Evolutionary conservation across 2,113 vertebrate genomes (phyloP).

Genomic region (Neomonachus schauinslandi): DNA sequence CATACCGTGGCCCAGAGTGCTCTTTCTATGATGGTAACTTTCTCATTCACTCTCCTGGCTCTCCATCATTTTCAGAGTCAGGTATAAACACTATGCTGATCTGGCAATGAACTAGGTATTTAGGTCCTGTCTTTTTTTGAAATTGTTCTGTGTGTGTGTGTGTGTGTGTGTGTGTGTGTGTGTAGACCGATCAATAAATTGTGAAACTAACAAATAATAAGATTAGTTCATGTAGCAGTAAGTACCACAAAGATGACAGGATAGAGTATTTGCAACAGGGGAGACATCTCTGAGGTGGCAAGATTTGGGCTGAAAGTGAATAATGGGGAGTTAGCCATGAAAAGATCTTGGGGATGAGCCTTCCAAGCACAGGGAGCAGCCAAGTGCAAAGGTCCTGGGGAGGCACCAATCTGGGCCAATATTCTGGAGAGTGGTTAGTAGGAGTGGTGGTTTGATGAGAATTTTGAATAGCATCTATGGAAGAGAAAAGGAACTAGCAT

Average conservation of each 20-base stretch:
- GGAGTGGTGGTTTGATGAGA: rapidly evolving
- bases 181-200: neutral
- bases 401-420: neutral
- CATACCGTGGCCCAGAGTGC: no score
- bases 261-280: neutral
- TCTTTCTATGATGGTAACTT: neutral
- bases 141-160: neutral
- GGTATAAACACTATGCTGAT: neutral
- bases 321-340: neutral
- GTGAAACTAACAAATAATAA: neutral
- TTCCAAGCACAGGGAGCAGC: neutral
- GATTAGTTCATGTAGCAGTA: neutral
- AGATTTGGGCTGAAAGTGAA: neutral
- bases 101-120: neutral
- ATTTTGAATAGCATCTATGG: neutral
- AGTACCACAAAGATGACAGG: neutral
- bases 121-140: neutral
- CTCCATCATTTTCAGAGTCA: neutral
- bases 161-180: no score
- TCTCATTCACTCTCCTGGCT: neutral
- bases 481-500: neutral
- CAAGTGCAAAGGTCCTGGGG: neutral
- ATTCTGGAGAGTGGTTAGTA: neutral
- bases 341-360: neutral
- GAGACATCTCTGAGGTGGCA: neutral